Base-by-base conservation (phyloP, 2,113 vertebrate species). In the Laticauda laticaudata region DNA sequence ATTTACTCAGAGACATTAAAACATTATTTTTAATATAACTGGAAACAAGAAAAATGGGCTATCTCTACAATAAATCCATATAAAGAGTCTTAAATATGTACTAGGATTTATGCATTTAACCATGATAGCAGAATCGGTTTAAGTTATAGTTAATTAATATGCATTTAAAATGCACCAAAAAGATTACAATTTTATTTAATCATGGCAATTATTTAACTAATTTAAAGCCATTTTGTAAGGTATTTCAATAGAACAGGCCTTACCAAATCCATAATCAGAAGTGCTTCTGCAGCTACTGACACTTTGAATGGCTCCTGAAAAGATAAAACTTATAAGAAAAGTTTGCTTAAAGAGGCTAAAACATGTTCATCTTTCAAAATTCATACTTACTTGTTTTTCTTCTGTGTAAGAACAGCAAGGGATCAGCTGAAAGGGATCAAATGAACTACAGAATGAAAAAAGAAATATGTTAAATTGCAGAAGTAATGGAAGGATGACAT, bases 241-340 rank as follows among this genome's bases (percentile, higher is more conserved):
- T 34, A 23, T 43, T 9, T 26, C 8, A 56, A 57, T 10, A 90
- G 54, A 64, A 54, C 1, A 55, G 2, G 14, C 29, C 98, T 96
- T 98, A 99, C 99, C 98, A 99, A 98, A 97, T 99, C 99, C 98
- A 99, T 99, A 94, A 99, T 98, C 92, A 99, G 94, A 96, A 99
- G 98, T 92, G 98, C 99, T 97, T 99, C 99, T 0, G 98, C 98
- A 97, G 98, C 98, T 87, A 99, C 98, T 91, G 98, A 97, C 90
- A 99, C 99, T 96, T 98, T 98, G 97, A 99, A 99, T 14, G 99
- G 99, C 56, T 99, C 99, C 99, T 99, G 95, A 96, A 97, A 97
- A 69, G 94, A 93, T 64, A 95, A 92, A 94, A 18, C 64, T 23
- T 75, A 88, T 45, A 90, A 26, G 94, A 90, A 69, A 81, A 94